A percentile compares a stretch with the other conserved stretches of the same genome.
Conservation (phyloP, 92 coral and sea anemone species). For the Palythoa heliodiscus region DNA sequence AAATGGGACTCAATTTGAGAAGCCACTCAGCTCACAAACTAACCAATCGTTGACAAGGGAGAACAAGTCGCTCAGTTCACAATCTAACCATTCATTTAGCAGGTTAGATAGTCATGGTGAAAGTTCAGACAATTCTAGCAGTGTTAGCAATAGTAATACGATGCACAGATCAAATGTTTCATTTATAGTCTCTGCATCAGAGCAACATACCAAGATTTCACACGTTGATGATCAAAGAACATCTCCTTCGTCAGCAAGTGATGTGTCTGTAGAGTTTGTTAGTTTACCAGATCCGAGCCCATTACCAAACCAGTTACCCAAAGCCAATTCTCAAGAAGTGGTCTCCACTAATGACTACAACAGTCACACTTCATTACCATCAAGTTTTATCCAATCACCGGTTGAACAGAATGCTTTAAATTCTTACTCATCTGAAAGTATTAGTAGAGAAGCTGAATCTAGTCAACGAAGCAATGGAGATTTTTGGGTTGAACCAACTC, state of each 20-base stretch:
- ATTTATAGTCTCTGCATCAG: background rate
- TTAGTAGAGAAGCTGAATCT: background rate
- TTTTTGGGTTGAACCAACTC: conserved; percentile 43
- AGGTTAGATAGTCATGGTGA: background rate
- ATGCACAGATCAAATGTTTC: background rate
- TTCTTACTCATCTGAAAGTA: background rate
- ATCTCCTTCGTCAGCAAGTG: conserved; percentile 33
- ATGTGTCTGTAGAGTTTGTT: conserved; percentile 46
- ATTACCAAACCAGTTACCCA: background rate
- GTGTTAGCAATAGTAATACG: background rate
- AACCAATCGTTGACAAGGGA: background rate
- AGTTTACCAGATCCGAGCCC: conserved; percentile 31
- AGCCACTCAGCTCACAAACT: background rate
- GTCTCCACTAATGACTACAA: background rate
- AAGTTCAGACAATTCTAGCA: background rate
- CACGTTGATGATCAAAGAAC: background rate
- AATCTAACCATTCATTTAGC: background rate
- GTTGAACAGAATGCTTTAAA: background rate
- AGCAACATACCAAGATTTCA: background rate
- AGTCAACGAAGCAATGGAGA: conserved; percentile 8
- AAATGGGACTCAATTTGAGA: conserved; percentile 28
- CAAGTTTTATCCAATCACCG: background rate
- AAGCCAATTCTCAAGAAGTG: background rate
- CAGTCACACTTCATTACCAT: background rate
- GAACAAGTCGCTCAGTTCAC: background rate